These are phyloP conservation scores for Haemorhous mexicanus DNA, from an alignment of 2,113 vertebrate species.

Conservation along the genomic window DNA sequence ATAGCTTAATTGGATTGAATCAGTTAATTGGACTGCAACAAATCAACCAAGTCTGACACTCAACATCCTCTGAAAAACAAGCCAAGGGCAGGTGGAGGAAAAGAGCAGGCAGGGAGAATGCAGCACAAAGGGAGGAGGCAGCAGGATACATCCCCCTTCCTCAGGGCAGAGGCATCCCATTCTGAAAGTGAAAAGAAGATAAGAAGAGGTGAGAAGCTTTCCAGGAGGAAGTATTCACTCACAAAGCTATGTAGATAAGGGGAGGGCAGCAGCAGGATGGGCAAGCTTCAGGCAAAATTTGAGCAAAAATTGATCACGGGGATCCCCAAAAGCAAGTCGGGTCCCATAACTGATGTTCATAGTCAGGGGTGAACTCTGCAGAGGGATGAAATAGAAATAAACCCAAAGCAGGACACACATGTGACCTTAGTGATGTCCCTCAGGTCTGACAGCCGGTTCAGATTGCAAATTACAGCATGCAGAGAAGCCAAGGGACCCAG, in stretches of 20 bases:
- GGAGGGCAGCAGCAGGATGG: not conserved
- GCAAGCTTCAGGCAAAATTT: not conserved
- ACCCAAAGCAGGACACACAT: not conserved
- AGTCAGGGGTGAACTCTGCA: not conserved
- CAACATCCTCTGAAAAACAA: not conserved
- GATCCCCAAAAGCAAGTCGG: not conserved
- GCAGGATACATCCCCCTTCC: not conserved
- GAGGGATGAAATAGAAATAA: not conserved
- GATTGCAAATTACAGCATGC: not conserved
- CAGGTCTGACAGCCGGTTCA: not conserved
- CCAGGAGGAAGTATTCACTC: not conserved
- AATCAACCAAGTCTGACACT: slow-evolving; percentile 9
- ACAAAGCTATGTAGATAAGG: not conserved
- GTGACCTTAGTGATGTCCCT: not conserved
- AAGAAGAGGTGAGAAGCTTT: not conserved
- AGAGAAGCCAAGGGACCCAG: not conserved
- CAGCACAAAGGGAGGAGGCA: not conserved
- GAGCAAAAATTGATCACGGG: not conserved
- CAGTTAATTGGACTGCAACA: slow-evolving; percentile 49
- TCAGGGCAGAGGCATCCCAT: not conserved
- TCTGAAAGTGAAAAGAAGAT: not conserved
- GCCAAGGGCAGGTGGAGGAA: not conserved
- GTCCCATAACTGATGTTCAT: not conserved
- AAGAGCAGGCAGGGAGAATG: not conserved
- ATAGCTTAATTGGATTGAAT: slow-evolving; percentile 44